Evolutionary conservation across 92 coral and sea anemone genomes (phyloP).

Genomic region (Phenganax subtilis): DNA sequence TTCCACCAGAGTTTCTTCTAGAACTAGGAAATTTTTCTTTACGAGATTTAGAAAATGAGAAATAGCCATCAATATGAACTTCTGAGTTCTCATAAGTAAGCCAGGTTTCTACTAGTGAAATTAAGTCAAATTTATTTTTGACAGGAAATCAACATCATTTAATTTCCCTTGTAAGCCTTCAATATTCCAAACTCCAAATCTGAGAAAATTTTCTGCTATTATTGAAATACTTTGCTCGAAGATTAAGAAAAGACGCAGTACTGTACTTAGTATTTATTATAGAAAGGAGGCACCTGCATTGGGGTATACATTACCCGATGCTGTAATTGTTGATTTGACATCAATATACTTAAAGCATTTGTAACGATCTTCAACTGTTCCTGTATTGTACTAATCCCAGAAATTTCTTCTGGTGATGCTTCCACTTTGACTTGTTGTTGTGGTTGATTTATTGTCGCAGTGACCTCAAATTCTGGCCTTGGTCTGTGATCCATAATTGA

Average conservation of each 20-base stretch:
- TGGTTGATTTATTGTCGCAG: neutral
- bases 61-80: too few relatives aligned
- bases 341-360: neutral
- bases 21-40: too few relatives aligned
- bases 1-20: too few relatives aligned
- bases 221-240: neutral
- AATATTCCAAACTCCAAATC: constrained; percentile 3
- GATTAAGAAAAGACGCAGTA: neutral
- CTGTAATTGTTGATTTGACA: neutral
- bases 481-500: neutral
- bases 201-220: constrained; percentile 1
- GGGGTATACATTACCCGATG: neutral
- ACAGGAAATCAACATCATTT: too few relatives aligned
- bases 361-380: neutral
- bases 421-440: neutral
- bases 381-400: neutral
- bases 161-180: neutral
- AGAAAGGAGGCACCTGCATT: neutral
- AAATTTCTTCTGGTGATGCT: neutral
- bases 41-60: too few relatives aligned
- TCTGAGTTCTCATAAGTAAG: too few relatives aligned
- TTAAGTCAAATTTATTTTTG: too few relatives aligned
- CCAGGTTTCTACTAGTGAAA: too few relatives aligned
- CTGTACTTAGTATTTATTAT: neutral
- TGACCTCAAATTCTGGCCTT: neutral